phyloP scores from a whole-genome alignment of 1,140 invertebrate genomes.

The Charaxes varanes region DNA sequence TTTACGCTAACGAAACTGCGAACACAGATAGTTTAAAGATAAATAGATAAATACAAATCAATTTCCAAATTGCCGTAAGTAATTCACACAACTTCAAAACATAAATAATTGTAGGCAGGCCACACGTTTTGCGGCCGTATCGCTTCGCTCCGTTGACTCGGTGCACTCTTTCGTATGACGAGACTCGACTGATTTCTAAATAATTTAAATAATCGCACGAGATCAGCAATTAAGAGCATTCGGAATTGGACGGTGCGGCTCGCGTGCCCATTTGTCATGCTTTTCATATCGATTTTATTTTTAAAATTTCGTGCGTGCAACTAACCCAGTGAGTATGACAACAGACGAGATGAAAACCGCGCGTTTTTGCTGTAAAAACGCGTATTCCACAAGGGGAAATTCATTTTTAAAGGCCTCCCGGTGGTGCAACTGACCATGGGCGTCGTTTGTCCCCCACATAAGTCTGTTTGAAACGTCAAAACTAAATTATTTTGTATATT shows the following conservation, averaged over 20 bases:
- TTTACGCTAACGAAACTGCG: too few relatives aligned
- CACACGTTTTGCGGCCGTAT: conserved; percentile 30
- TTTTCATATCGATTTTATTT: conserved; percentile 23
- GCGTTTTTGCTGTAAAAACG: too few relatives aligned
- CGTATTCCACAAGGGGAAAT: background rate
- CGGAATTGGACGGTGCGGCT: conserved; percentile 50
- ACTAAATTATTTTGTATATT: too few relatives aligned
- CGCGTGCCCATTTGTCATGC: conserved; percentile 40
- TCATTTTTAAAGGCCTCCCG: background rate
- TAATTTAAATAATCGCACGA: conserved; percentile 69
- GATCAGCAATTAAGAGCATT: conserved; percentile 47
- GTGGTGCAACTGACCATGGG: too few relatives aligned
- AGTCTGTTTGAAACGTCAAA: too few relatives aligned
- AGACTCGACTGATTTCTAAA: conserved; percentile 59
- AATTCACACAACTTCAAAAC: conserved; percentile 14
- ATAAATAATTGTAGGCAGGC: conserved; percentile 13
- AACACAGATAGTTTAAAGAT: too few relatives aligned
- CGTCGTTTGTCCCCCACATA: too few relatives aligned
- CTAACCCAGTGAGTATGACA: conserved; percentile 15
- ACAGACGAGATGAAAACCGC: too few relatives aligned
- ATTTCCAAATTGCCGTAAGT: conserved; percentile 2
- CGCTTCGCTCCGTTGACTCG: conserved; percentile 52
- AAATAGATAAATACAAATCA: too few relatives aligned
- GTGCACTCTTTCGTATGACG: conserved; percentile 62
- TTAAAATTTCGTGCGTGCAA: conserved; percentile 17